Evolutionary conservation across 2,797 vertebrate species (phyloP).

Genomic region (Muscicapa striata): DNA sequence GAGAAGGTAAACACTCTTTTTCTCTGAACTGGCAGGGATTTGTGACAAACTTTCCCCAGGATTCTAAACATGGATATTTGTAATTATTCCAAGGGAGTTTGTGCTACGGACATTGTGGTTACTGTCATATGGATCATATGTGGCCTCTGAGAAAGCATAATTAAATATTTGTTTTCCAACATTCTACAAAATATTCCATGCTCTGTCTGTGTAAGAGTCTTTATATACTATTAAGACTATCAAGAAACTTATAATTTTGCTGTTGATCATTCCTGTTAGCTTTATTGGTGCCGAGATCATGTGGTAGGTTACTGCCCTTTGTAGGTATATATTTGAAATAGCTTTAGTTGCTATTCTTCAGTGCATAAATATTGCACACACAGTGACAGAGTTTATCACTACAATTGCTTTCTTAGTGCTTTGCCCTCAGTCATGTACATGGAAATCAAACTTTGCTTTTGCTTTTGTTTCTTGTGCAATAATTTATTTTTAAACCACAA

Average conservation of each 20-base stretch:
- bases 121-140: not conserved
- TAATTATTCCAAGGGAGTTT: not conserved
- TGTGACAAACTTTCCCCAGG: not conserved
- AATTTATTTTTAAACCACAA: not conserved
- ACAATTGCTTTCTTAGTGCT: not conserved
- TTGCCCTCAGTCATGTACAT: not conserved
- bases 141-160: not conserved
- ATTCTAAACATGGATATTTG: not conserved
- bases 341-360: not conserved
- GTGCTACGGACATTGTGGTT: not conserved
- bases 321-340: not conserved
- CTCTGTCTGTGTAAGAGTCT: not conserved
- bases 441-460: not conserved
- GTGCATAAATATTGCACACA: not conserved
- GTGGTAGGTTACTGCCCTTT: not conserved
- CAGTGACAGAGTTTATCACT: not conserved
- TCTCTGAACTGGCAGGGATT: not conserved
- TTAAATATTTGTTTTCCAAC: not conserved
- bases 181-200: not conserved
- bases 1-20: not conserved
- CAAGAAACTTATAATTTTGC: not conserved
- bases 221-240: not conserved
- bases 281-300: not conserved
- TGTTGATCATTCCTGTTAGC: not conserved
- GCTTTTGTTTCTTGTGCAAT: not conserved